phyloP scores from a whole-genome alignment of 64 coral and sea anemone species.

The Pocillopora damicornis region DNA sequence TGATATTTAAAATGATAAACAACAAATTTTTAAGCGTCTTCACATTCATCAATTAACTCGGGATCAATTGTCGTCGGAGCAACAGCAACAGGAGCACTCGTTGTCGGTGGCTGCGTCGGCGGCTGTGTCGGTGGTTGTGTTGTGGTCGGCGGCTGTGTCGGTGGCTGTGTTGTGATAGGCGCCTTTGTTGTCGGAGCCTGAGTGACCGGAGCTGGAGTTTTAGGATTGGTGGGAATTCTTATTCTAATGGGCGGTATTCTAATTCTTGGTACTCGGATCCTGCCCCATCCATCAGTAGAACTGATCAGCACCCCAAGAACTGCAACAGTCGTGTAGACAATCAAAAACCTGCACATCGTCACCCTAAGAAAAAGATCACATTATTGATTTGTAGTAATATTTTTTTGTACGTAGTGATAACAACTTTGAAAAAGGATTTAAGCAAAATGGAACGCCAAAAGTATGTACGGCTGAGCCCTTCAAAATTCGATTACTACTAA shows the following conservation, averaged over 20 bases:
- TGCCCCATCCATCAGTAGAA: not conserved
- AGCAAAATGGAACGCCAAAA: too few relatives aligned
- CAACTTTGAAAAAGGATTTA: too few relatives aligned
- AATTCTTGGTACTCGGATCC: not conserved
- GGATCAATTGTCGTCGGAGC: not conserved
- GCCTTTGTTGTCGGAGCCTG: not conserved
- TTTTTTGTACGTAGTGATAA: too few relatives aligned
- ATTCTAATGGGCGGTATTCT: not conserved
- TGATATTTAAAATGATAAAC: too few relatives aligned
- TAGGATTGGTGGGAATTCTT: not conserved
- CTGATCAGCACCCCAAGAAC: not conserved
- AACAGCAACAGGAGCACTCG: not conserved
- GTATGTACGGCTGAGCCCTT: too few relatives aligned
- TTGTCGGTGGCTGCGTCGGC: not conserved
- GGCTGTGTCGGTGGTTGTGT: not conserved
- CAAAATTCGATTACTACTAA: too few relatives aligned
- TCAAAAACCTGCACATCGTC: not conserved
- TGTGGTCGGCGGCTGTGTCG: not conserved
- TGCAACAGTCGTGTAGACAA: not conserved
- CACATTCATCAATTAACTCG: too few relatives aligned
- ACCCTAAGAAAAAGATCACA: not conserved
- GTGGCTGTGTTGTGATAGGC: not conserved
- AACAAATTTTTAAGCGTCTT: too few relatives aligned
- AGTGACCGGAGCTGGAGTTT: not conserved
- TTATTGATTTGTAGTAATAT: not conserved